Conservation (phyloP, 2,113 vertebrate species). For the Coracopsis vasa region DNA sequence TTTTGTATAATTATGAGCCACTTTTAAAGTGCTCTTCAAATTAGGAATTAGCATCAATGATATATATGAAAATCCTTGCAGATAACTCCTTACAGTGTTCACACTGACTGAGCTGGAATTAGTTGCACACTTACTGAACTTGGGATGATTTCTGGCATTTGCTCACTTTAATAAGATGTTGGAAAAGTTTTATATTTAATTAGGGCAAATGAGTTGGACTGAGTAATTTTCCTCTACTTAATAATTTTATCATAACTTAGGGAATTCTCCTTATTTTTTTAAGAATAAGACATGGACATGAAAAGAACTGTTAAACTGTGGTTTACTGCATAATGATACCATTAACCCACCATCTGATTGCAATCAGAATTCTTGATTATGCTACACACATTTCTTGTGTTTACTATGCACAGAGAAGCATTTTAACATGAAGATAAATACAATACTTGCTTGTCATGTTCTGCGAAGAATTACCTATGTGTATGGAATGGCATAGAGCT, state of each 20-base stretch:
- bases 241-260: neutral
- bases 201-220: neutral
- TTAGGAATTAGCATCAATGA: neutral
- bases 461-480: neutral
- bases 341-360: neutral
- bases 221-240: neutral
- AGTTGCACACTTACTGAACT: neutral
- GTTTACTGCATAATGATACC: neutral
- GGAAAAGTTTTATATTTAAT: neutral
- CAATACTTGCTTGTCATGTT: accelerated
- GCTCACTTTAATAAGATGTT: neutral
- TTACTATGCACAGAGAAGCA: neutral
- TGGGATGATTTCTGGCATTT: neutral
- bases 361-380: neutral
- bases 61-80: neutral
- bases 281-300: neutral
- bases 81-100: neutral
- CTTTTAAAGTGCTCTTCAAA: neutral
- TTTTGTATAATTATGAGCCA: neutral
- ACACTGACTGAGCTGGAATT: neutral
- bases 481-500: neutral
- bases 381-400: neutral
- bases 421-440: neutral
- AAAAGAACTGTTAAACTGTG: neutral
- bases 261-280: neutral